Evolutionary conservation across 53 echinoderm and acorn worm genomes (phyloP).

Genomic region (Holothuria leucospilota): DNA sequence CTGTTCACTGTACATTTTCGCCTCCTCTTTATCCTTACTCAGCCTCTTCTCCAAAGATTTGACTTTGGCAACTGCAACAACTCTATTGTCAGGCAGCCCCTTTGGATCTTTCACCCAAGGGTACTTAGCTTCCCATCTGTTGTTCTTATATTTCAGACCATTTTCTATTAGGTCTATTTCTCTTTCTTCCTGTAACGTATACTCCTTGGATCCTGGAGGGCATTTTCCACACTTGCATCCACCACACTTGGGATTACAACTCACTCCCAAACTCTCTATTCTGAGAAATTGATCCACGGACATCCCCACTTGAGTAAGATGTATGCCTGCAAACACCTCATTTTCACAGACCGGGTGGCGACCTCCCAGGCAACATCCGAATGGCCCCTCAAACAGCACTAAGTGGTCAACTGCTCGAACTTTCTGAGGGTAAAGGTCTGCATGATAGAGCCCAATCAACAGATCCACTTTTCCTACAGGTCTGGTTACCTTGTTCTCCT

Average conservation of each 20-base stretch:
- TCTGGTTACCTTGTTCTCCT: too few relatives aligned
- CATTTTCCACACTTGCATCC: slow-evolving; percentile 48
- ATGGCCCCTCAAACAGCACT: slow-evolving; percentile 44
- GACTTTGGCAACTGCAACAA: too few relatives aligned
- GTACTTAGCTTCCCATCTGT: too few relatives aligned
- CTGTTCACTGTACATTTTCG: too few relatives aligned
- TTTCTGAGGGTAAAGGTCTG: too few relatives aligned
- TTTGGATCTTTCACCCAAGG: too few relatives aligned
- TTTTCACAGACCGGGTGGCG: slow-evolving; percentile 34
- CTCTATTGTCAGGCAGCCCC: too few relatives aligned
- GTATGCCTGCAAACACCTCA: slow-evolving; percentile 11
- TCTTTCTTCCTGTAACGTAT: slow-evolving; percentile 42
- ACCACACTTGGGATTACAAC: slow-evolving; percentile 54
- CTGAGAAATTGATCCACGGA: slow-evolving; percentile 52
- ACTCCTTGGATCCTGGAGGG: slow-evolving; percentile 39
- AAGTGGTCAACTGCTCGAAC: too few relatives aligned
- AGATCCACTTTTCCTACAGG: slow-evolving; percentile 62
- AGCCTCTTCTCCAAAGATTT: too few relatives aligned
- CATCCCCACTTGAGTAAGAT: slow-evolving; percentile 40
- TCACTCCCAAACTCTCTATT: slow-evolving; percentile 65
- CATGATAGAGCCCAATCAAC: slow-evolving; percentile 55
- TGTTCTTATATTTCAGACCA: too few relatives aligned
- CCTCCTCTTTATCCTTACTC: too few relatives aligned
- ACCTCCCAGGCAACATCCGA: slow-evolving; percentile 55
- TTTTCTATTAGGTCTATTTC: slow-evolving; percentile 49